These are phyloP conservation scores for Rhagonycha fulva DNA, from an alignment of 2,888 invertebrate species.

Conservation along the genomic window DNA sequence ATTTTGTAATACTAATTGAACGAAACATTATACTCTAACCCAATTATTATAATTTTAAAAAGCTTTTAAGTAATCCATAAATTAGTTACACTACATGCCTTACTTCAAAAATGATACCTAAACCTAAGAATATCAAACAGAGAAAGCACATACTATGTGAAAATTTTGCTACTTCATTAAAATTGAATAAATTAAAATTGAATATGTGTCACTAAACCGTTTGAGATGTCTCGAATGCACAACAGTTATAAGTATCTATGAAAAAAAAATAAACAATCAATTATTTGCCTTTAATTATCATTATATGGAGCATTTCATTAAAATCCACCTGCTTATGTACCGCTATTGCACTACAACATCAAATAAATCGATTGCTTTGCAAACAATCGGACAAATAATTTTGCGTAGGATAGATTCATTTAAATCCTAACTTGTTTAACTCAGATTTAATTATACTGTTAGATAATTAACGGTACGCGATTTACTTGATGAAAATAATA, in stretches of 20 bases:
- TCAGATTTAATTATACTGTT: neutral
- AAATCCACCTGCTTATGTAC: neutral
- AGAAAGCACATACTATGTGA: neutral
- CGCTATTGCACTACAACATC: neutral
- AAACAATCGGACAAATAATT: neutral
- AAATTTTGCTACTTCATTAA: neutral
- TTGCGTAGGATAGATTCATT: neutral
- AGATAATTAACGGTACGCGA: neutral
- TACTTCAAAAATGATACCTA: neutral
- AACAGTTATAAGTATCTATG: neutral
- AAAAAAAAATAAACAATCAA: slow-evolving; percentile 1
- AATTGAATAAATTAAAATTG: neutral
- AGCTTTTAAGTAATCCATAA: neutral
- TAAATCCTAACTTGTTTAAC: neutral
- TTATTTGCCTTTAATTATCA: neutral
- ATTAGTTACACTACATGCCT: neutral
- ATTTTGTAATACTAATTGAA: neutral
- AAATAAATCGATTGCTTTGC: neutral
- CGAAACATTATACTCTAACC: neutral
- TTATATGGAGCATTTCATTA: neutral
- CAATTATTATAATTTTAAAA: neutral
- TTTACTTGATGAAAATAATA: neutral
- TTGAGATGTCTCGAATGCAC: neutral
- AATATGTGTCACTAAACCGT: slow-evolving; percentile 2
- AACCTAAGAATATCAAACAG: neutral